Evolutionary conservation across 2,797 vertebrate species (phyloP), one percentile per base, ranked within the genome.

Genomic region (Neostethus bicornis): DNA sequence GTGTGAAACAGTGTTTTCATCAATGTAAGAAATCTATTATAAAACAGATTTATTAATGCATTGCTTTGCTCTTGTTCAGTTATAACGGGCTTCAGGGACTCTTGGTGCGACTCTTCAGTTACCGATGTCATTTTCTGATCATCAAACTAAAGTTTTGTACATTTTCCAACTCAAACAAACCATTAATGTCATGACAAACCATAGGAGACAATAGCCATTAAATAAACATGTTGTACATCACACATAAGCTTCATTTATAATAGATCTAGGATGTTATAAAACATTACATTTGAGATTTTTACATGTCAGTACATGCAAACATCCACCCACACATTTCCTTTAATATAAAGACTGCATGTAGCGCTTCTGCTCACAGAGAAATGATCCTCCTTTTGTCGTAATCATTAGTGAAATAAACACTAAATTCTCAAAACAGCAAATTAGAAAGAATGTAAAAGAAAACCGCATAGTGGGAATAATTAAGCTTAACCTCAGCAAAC

Each of bases 361-460:
- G 25, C 47, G 51, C 60, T 46, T 43, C 25, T 34, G 55, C 23
- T 20, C 66, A 44, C 31, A 38, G 17, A 12, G 11, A 39, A 29
- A 55, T 44, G 51, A 42, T 45, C 39, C 17, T 16, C 13, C 11
- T 48, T 39, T 29, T 48, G 44, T 50, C 50, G 64, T 65, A 68
- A 73, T 74, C 71, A 73, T 73, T 48, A 51, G 54, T 42, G 37
- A 51, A 45, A 42, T 57, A 55, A 59, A 23, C 25, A 0, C 23
- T 73, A 11, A 71, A 60, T 70, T 49, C 34, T 50, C 37, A 20
- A 70, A 51, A 54, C n/a, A 54, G 45, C 34, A 70, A 29, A 26
- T 41, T n/a, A n/a, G n/a, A n/a, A n/a, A n/a, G n/a, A n/a, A n/a
- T n/a, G n/a, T n/a, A n/a, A n/a, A n/a, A n/a, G n/a, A n/a, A n/a